Base-by-base conservation (phyloP, 2,113 vertebrate genomes). In the Menura novaehollandiae region DNA sequence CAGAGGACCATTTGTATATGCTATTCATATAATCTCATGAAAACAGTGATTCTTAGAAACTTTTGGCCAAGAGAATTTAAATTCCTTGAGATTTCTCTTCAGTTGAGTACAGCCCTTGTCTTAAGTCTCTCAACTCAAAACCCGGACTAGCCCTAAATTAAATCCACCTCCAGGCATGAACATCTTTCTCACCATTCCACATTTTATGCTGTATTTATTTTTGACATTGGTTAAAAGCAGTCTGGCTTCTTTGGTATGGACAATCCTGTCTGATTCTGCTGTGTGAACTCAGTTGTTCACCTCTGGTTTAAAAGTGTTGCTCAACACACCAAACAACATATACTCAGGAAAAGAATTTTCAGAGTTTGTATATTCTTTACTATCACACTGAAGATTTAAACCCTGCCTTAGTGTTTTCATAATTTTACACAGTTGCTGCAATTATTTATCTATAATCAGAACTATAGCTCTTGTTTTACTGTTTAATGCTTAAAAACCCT, bases 401-500 rank as follows among this genome's bases (percentile, higher is more conserved):
- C 84, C 44, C 30, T 53, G 27, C 26, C 52, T 88, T 46, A 58
- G 60, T 84, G 52, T 81, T 93, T 95, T 93, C 73, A 92, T 89
- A 88, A 85, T 91, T 81, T 73, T 73, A 33, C 64, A 75, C 32
- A 72, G 79, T 72, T 93, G 82, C 52, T 84, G 60, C 79, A 78
- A 78, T 92, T 92, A 87, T 60, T 94, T 88, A 75, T 72, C 79
- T 75, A 10, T 14, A 56, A 75, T 33, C 59, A 81, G 76, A 83
- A 59, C 88, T 68, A 11, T 23, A 89, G 83, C 44, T 87, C 60
- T 90, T 84, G n/a, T 71, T 96, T 91, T 84, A 86, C 47, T 78
- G 19, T 66, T 77, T 91, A 78, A 92, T 88, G 64, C 56, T 95
- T 94, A 78, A 96, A 96, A 94, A 64, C 56, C 79, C 91, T 78